These are phyloP conservation scores for Narcine bancroftii DNA, from an alignment of 2,113 vertebrate genomes.

Conservation along the genomic window DNA sequence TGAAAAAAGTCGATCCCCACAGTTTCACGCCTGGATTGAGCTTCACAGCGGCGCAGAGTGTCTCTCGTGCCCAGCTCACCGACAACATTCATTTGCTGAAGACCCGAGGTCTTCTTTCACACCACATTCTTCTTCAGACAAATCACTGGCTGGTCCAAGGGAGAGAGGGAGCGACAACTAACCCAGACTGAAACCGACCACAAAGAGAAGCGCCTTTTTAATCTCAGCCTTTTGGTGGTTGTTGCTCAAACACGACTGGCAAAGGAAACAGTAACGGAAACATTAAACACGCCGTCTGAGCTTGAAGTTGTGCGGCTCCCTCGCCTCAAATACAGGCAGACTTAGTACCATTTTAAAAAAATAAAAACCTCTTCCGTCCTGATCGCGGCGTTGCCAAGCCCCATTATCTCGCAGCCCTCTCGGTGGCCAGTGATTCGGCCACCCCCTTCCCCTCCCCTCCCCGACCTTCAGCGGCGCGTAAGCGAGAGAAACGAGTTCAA, in stretches of 20 bases:
- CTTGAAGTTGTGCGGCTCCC: not conserved
- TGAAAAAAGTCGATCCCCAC: slow-evolving; percentile 9
- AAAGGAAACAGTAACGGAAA: slow-evolving; percentile 36
- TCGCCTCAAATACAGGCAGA: not conserved
- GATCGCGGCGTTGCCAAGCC: not conserved
- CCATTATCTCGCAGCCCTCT: slow-evolving; percentile 7
- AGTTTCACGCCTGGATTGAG: not conserved
- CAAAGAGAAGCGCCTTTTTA: slow-evolving; percentile 32
- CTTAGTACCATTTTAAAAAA: not conserved
- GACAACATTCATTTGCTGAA: slow-evolving; percentile 28
- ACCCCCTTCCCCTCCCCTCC: not conserved
- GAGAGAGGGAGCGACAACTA: not conserved
- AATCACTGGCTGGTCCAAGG: slow-evolving; percentile 26
- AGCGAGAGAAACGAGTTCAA: slow-evolving; percentile 32
- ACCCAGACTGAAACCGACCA: slow-evolving; percentile 32
- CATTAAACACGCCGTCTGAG: slow-evolving; percentile 30
- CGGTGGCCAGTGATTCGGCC: not conserved
- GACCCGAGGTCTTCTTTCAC: slow-evolving; percentile 32
- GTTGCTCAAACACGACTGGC: slow-evolving; percentile 7
- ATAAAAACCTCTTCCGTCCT: not conserved
- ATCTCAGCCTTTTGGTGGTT: slow-evolving; percentile 22
- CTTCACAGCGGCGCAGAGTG: slow-evolving; percentile 15
- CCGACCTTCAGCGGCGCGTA: not conserved
- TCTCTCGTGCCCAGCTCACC: not conserved
- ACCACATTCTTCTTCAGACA: slow-evolving; percentile 15